Evolutionary conservation across 2,888 invertebrate species (phyloP).

Genomic region (Arrhopalites spinosus): DNA sequence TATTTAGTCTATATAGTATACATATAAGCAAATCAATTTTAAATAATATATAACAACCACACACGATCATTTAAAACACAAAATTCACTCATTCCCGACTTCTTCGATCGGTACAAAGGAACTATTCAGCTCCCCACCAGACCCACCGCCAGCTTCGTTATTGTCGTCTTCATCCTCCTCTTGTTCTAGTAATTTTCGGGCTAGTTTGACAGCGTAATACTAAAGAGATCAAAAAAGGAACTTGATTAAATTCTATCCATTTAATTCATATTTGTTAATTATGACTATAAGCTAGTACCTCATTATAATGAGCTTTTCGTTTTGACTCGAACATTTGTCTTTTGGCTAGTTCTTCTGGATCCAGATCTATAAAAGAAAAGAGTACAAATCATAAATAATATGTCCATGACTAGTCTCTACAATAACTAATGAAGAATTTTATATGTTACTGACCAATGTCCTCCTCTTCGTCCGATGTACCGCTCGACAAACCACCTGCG

Average conservation of each 20-base stretch:
- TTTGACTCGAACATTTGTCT: conserved; percentile 82
- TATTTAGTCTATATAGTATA: background rate
- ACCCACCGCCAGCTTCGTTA: conserved; percentile 74
- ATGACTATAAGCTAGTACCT: too few species aligned
- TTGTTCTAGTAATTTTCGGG: conserved; percentile 85
- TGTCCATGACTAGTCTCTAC: too few species aligned
- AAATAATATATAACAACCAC: background rate
- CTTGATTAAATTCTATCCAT: too few species aligned
- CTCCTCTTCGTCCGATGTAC: background rate
- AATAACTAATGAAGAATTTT: too few species aligned
- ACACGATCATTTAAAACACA: too few species aligned
- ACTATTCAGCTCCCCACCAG: conserved; percentile 68
- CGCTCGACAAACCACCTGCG: background rate
- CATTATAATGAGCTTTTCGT: conserved; percentile 95
- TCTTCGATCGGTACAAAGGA: conserved; percentile 30
- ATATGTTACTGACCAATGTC: conserved; percentile 3
- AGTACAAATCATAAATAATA: too few species aligned
- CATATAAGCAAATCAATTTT: background rate
- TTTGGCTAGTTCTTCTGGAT: conserved; percentile 61
- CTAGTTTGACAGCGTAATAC: conserved; percentile 90
- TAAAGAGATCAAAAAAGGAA: conserved; percentile 59
- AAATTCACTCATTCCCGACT: conserved; percentile 15
- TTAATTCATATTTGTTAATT: too few species aligned
- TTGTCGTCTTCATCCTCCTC: conserved; percentile 84
- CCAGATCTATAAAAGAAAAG: conserved; percentile 58